phyloP scores from a whole-genome alignment of 2,113 vertebrate genomes.

The Eupsittula cactorum region DNA sequence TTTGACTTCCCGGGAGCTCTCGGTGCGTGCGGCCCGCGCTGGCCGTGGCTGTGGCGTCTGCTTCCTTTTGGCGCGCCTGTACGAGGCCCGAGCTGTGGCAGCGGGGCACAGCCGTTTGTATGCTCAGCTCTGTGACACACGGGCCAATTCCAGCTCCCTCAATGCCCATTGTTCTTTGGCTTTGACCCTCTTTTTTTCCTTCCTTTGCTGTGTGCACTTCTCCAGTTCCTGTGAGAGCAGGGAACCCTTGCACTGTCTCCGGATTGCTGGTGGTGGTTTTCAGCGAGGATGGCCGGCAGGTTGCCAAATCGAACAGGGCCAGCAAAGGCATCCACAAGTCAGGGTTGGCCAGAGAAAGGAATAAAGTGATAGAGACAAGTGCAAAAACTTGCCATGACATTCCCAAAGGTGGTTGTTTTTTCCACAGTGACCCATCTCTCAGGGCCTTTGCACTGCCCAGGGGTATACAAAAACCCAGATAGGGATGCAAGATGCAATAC shows the following conservation, averaged over 20 bases:
- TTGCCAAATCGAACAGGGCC: not conserved
- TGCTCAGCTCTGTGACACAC: accelerated
- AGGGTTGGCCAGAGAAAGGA: not conserved
- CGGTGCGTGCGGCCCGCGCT: no score
- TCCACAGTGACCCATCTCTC: no score
- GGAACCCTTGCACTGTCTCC: not conserved
- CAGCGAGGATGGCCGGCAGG: not conserved
- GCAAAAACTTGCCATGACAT: not conserved
- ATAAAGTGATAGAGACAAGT: not conserved
- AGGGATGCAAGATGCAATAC: accelerated
- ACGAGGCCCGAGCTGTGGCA: not conserved
- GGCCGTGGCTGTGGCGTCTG: accelerated
- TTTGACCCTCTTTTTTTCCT: not conserved
- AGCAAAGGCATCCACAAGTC: accelerated
- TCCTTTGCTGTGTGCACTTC: accelerated
- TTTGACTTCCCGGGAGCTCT: accelerated
- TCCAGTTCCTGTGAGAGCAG: not conserved
- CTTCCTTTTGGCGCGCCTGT: not conserved
- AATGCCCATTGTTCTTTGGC: accelerated
- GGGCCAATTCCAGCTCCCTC: accelerated
- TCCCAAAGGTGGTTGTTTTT: not conserved
- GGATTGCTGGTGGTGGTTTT: accelerated
- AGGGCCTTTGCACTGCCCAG: not conserved
- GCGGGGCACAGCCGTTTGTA: accelerated
- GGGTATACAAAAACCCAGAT: not conserved